Evolutionary conservation across 2,113 vertebrate genomes (phyloP).

Genomic region (Chaetura pelagica): DNA sequence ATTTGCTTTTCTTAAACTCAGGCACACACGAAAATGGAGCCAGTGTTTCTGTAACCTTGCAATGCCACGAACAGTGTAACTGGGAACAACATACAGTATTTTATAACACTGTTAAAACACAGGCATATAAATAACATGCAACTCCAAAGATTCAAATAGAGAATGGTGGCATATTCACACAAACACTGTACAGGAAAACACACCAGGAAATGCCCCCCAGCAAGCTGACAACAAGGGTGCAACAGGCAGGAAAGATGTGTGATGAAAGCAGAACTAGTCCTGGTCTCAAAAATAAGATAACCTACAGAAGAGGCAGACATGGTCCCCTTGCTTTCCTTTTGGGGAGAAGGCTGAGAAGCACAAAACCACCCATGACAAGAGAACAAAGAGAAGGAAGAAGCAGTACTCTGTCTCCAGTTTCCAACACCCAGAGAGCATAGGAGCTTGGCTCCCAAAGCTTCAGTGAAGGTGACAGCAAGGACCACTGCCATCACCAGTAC

Average conservation of each 20-base stretch:
- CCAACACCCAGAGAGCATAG: not conserved
- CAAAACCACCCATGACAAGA: accelerated
- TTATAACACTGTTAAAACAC: not conserved
- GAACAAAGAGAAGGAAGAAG: not conserved
- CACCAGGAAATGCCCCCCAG: not conserved
- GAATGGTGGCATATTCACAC: accelerated
- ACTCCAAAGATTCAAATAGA: not conserved
- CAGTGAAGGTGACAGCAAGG: accelerated
- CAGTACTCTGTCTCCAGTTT: not conserved
- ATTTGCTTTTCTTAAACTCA: not conserved
- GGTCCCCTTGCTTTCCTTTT: not conserved
- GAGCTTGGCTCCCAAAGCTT: not conserved
- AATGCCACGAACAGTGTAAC: accelerated
- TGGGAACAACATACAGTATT: not conserved
- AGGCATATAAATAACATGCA: accelerated
- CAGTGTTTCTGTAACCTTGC: not conserved
- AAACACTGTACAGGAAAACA: not conserved
- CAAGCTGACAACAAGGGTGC: not conserved
- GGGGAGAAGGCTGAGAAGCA: not conserved
- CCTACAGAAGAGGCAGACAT: not conserved
- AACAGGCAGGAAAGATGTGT: not conserved
- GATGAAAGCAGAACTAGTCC: not conserved
- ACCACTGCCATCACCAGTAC: not conserved
- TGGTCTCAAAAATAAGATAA: not conserved
- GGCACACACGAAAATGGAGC: not conserved